Evolutionary conservation across 2,113 vertebrate genomes (phyloP).

Genomic region (Parus major): DNA sequence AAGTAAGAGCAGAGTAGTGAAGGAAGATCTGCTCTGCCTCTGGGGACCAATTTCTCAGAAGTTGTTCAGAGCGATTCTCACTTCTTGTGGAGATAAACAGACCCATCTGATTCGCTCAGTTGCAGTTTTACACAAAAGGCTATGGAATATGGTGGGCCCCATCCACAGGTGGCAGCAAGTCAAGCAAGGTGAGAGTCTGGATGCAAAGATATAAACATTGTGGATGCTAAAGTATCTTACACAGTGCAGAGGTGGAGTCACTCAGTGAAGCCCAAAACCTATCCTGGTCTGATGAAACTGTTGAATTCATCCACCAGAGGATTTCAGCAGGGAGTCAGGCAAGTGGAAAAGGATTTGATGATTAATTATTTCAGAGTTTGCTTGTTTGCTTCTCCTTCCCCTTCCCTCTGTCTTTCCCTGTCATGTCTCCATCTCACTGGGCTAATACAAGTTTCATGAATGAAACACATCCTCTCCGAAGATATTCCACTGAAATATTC

Average conservation of each 20-base stretch:
- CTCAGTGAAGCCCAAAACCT: not conserved
- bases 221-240: not conserved
- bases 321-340: not conserved
- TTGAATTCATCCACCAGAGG: not conserved
- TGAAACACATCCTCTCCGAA: not conserved
- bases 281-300: not conserved
- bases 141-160: rapidly evolving
- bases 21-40: not conserved
- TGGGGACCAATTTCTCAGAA: not conserved
- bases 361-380: not conserved
- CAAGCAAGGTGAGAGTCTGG: not conserved
- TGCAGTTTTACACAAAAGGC: not conserved
- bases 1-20: not conserved
- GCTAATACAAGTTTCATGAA: not conserved
- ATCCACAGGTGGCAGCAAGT: not conserved
- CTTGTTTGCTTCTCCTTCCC: not conserved
- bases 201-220: not conserved
- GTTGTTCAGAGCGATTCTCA: not conserved
- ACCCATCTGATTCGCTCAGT: rapidly evolving
- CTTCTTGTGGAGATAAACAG: not conserved
- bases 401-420: not conserved
- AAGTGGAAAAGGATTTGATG: not conserved
- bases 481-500: conserved; percentile 17
- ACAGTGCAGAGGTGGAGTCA: not conserved
- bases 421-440: not conserved